These are phyloP conservation scores for Chelon auratus DNA, from an alignment of 2,797 vertebrate genomes.

Conservation along the genomic window DNA sequence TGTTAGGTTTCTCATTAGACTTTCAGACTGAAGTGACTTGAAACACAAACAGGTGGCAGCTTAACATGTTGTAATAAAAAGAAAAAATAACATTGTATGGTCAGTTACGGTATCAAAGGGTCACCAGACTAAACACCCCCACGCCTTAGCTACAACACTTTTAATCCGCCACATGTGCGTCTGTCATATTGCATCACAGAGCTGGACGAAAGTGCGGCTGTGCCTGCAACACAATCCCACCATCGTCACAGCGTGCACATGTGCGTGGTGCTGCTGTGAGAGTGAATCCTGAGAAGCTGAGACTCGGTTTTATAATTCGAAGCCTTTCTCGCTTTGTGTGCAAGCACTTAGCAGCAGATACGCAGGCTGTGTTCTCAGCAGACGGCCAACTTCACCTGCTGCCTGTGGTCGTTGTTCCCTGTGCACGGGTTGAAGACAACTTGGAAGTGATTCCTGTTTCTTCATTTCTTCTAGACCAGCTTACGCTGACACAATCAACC, in stretches of 20 bases:
- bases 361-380: constrained; percentile 26
- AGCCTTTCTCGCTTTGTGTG: constrained; percentile 56
- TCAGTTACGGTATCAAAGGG: neutral
- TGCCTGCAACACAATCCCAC: constrained; percentile 49
- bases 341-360: constrained; percentile 61
- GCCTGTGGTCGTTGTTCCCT: constrained; percentile 25
- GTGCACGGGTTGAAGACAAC: constrained; percentile 1
- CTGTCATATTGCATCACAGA: constrained; percentile 52
- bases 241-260: constrained; percentile 19
- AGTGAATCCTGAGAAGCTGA: constrained; percentile 39
- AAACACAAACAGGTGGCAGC: neutral
- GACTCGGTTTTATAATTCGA: constrained; percentile 63
- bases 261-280: constrained; percentile 19
- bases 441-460: constrained; percentile 11
- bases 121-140: constrained; percentile 3
- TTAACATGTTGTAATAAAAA: neutral
- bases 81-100: neutral
- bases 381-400: constrained; percentile 40
- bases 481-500: constrained; percentile 29
- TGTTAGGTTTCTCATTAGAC: constrained; percentile 24
- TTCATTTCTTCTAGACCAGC: neutral
- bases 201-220: constrained; percentile 43
- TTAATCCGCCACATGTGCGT: constrained; percentile 12
- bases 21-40: neutral
- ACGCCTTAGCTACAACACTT: constrained; percentile 11